phyloP scores from a whole-genome alignment of 1,140 invertebrate species.

The Drosophila cardini region DNA sequence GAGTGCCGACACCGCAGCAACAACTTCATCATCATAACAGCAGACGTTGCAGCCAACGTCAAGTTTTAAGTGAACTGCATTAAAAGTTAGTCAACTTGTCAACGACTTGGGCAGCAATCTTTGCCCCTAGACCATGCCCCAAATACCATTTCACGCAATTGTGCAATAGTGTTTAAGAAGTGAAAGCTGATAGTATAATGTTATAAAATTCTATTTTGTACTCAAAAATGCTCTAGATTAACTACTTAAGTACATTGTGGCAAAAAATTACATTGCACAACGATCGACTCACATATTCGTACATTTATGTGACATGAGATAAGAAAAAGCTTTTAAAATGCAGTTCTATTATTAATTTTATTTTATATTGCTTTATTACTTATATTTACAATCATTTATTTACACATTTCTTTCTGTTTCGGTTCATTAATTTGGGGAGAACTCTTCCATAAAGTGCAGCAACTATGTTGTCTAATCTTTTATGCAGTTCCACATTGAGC shows the following conservation, averaged over 20 bases:
- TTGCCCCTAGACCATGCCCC: background rate
- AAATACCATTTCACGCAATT: slow-evolving; percentile 6
- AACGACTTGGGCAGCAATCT: slow-evolving; percentile 53
- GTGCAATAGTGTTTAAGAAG: slow-evolving; percentile 18
- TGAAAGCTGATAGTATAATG: slow-evolving; percentile 56
- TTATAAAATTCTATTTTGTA: too few relatives aligned
- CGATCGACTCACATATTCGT: too few relatives aligned
- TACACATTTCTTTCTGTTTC: background rate
- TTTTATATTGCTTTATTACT: too few relatives aligned
- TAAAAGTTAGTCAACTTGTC: slow-evolving; percentile 81
- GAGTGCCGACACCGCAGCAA: background rate
- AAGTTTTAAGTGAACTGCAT: slow-evolving; percentile 79
- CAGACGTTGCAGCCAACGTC: slow-evolving; percentile 26
- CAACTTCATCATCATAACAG: slow-evolving; percentile 17
- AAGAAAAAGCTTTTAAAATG: too few relatives aligned
- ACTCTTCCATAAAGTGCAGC: background rate
- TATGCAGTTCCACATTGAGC: background rate
- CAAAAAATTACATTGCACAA: too few relatives aligned
- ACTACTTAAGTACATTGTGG: too few relatives aligned
- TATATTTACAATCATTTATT: too few relatives aligned
- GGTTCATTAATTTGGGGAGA: background rate
- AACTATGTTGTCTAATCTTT: background rate
- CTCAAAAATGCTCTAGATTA: too few relatives aligned
- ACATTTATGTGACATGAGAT: too few relatives aligned
- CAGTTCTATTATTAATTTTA: too few relatives aligned